Base-by-base conservation (phyloP, 2,888 invertebrate genomes). In the Volucella inanis region DNA sequence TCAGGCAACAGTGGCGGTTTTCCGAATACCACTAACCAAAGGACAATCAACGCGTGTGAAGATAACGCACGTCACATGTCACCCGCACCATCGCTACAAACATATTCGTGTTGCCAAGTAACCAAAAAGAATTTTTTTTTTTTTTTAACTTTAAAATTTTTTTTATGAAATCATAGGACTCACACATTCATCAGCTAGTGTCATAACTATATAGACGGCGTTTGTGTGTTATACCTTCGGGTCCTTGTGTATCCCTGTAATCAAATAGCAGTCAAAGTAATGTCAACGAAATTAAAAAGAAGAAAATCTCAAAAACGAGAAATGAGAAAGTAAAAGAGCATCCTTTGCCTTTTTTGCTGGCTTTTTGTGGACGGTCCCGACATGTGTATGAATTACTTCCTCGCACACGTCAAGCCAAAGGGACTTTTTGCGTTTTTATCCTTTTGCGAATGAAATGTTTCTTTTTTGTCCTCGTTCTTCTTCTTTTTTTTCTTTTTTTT, bases 211-310 rank as follows among this genome's bases (percentile, higher is more conserved):
- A 54, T 70, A 38, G 68, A 11, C 39, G 38, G 49, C 52, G 61
- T 43, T 22, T 83, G 76, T 64, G 38, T 70, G 75, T 22, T 75
- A 84, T 84, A 84, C 75, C 85, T 85, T 64, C 80, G 55, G 80
- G 81, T 77, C 68, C 72, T 80, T 59, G 72, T 72, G 68, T 71
- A 67, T 47, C 62, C 55, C 68, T 77, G 81, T 81, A 85, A 85
- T 85, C 80, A 85, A 80, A 80, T 80, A 76, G 57, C 76, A 85
- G 85, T 85, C 85, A 85, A 85, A 85, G 85, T 80, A 85, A 85
- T 77, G 85, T 81, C 85, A 85, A 85, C 80, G 76, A 81, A 85
- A 80, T 80, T 71, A 85, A 61, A 78, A 83, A 78, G 55, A 74
- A 70, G 9, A n/a, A 85, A 18, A n/a, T 45, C 67, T 68, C 67